Percentiles rank a stretch among this genome's conserved stretches.
These are phyloP conservation scores for Heliconius hewitsoni DNA, from an alignment of 1,140 invertebrate species.

Conservation along the genomic window DNA sequence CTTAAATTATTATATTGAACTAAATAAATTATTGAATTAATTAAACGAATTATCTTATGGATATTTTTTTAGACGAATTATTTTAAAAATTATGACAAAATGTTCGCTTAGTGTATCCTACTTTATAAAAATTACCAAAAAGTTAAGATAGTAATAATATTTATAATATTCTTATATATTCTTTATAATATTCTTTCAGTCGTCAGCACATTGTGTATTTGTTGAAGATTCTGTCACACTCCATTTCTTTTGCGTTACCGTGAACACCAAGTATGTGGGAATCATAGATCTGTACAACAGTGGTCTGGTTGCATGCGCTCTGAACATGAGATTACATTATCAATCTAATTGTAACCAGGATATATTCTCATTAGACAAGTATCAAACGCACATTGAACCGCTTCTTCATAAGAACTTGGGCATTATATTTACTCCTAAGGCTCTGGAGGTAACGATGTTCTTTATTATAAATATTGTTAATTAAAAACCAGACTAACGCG, in stretches of 20 bases:
- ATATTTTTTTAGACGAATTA: background rate
- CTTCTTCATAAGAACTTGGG: constrained; percentile 66
- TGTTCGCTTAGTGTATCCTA: too few relatives aligned
- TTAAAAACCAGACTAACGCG: too few relatives aligned
- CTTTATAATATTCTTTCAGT: constrained; percentile 50
- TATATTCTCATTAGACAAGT: constrained; percentile 71
- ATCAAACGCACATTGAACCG: constrained; percentile 70
- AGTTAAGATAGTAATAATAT: background rate
- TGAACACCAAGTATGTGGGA: constrained; percentile 60
- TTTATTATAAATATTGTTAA: background rate
- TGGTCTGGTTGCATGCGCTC: constrained; percentile 66
- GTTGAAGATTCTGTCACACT: constrained; percentile 71
- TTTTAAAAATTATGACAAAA: background rate
- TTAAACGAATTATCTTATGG: too few relatives aligned
- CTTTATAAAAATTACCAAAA: background rate
- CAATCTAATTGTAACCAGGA: constrained; percentile 56
- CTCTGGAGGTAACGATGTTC: constrained; percentile 51
- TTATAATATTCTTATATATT: background rate
- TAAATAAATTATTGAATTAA: too few relatives aligned
- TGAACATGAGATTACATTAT: constrained; percentile 66
- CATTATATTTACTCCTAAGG: constrained; percentile 71
- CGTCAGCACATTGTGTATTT: constrained; percentile 70
- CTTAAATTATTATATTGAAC: background rate
- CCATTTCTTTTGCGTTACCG: constrained; percentile 67
- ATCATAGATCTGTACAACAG: constrained; percentile 70